Conservation (phyloP, 2,113 vertebrate species). For the Willisornis vidua region DNA sequence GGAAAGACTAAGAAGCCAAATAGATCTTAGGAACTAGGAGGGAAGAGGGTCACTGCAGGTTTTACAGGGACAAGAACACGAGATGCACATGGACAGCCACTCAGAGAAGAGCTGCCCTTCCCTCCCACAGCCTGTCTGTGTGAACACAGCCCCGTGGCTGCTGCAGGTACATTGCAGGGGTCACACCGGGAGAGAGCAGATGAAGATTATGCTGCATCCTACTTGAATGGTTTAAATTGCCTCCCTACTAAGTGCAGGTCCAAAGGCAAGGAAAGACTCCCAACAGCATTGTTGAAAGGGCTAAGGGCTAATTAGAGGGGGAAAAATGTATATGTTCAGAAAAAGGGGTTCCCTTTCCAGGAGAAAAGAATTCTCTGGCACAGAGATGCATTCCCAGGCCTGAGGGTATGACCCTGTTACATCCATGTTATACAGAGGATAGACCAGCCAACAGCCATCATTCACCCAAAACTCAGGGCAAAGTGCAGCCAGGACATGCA, state of each 20-base stretch:
- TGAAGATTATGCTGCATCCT: background rate
- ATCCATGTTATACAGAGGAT: background rate
- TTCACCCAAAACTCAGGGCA: background rate
- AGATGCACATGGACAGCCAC: background rate
- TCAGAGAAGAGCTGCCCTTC: background rate
- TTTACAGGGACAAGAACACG: background rate
- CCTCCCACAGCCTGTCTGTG: background rate
- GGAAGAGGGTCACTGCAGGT: background rate
- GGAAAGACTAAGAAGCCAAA: background rate
- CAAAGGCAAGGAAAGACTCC: conserved; percentile 25
- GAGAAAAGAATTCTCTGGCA: background rate
- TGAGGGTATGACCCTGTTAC: background rate
- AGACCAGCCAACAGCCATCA: rapidly evolving
- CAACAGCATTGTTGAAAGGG: background rate
- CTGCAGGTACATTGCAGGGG: background rate
- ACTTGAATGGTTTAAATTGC: conserved; percentile 24
- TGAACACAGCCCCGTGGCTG: background rate
- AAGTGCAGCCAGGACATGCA: rapidly evolving
- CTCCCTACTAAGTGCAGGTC: background rate
- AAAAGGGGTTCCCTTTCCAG: background rate
- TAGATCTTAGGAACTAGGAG: background rate
- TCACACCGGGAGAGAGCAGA: conserved; percentile 1
- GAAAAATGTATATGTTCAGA: background rate
- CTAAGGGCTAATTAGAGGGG: background rate
- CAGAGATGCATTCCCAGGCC: background rate